These are phyloP conservation scores for Orestias chungarensis DNA, from an alignment of 2,797 vertebrate genomes.

Conservation along the genomic window DNA sequence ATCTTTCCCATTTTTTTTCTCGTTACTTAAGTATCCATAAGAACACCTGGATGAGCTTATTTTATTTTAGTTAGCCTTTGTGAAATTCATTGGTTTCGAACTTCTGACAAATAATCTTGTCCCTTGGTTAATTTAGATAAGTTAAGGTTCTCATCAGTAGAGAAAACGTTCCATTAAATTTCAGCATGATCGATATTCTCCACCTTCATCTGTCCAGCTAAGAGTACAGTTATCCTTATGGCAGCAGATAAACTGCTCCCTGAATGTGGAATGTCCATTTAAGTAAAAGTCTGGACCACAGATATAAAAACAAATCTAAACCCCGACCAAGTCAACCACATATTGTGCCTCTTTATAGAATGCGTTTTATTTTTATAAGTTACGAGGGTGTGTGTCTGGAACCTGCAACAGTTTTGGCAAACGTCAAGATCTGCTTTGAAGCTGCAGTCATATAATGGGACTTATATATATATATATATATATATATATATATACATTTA, in stretches of 20 bases:
- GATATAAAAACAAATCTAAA: constrained; percentile 52
- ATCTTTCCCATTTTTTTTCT: neutral
- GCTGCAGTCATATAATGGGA: constrained; percentile 35
- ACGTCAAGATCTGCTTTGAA: constrained; percentile 48
- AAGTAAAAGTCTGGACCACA: constrained; percentile 64
- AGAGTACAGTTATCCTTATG: constrained; percentile 23
- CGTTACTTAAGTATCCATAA: neutral
- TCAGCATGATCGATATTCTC: neutral
- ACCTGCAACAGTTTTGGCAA: constrained; percentile 48
- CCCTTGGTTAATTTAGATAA: neutral
- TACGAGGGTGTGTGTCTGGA: constrained; percentile 49
- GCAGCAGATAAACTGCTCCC: constrained; percentile 33
- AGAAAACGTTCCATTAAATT: neutral
- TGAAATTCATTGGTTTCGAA: neutral
- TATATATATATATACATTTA: constrained; percentile 38
- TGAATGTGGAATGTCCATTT: constrained; percentile 58
- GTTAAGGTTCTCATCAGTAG: neutral
- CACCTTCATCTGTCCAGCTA: constrained; percentile 2
- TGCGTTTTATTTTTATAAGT: constrained; percentile 61
- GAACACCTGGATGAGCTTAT: neutral
- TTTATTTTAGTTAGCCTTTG: neutral
- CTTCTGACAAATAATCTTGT: neutral
- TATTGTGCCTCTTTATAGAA: constrained; percentile 67
- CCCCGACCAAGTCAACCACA: constrained; percentile 63
- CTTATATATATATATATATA: constrained; percentile 38